phyloP scores from a whole-genome alignment of 2,888 invertebrate genomes.

The Rugalucina vietnamica region DNA sequence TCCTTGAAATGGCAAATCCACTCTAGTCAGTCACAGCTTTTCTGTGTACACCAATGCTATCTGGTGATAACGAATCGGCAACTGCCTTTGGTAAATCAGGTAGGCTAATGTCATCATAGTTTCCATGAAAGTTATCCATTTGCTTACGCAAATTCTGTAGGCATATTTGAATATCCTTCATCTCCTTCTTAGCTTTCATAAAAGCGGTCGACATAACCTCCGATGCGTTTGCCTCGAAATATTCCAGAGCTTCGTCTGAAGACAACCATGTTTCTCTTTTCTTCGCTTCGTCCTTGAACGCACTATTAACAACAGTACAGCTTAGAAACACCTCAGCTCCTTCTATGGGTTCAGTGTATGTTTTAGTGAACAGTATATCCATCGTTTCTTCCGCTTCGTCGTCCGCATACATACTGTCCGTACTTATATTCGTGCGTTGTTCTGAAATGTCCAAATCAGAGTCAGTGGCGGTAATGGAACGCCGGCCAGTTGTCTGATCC shows the following conservation, averaged over 20 bases:
- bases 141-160: constrained; percentile 74
- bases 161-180: constrained; percentile 79
- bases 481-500: constrained; percentile 43
- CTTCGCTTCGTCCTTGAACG: constrained; percentile 52
- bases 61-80: constrained; percentile 56
- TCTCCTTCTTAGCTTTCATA: constrained; percentile 76
- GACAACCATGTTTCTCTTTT: constrained; percentile 50
- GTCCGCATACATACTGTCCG: constrained; percentile 77
- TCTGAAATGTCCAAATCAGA: constrained; percentile 79
- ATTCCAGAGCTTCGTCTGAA: constrained; percentile 68
- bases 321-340: constrained; percentile 67
- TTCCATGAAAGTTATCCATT: constrained; percentile 76
- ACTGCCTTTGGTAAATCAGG: constrained; percentile 49
- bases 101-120: constrained; percentile 63
- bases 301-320: constrained; percentile 62
- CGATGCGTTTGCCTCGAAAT: constrained; percentile 63
- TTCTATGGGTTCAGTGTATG: constrained; percentile 70
- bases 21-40: constrained; percentile 64
- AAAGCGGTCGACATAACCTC: constrained; percentile 70
- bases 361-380: constrained; percentile 72
- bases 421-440: constrained; percentile 74
- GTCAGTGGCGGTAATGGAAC: constrained; percentile 69
- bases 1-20: no score
- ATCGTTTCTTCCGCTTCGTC: constrained; percentile 76
- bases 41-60: constrained; percentile 49